A percentile compares a stretch with the other conserved stretches of the same genome.
These are phyloP conservation scores for Macrocentrus cingulum DNA, from an alignment of 1,140 invertebrate species.

Conservation along the genomic window DNA sequence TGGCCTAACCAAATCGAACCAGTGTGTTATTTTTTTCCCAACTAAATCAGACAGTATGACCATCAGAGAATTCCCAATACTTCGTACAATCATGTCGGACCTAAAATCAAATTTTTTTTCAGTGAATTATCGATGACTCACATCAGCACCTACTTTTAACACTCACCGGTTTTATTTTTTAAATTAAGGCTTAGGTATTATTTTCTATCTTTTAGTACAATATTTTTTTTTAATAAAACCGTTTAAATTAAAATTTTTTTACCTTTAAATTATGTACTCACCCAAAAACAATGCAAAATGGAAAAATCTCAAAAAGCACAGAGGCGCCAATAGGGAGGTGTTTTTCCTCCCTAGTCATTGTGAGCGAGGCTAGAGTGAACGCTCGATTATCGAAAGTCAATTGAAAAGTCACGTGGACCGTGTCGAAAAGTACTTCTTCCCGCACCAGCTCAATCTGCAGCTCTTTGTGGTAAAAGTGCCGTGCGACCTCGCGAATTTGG, in stretches of 20 bases:
- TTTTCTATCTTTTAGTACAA: no score
- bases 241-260: no score
- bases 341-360: conserved; percentile 82
- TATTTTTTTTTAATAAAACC: no score
- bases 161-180: no score
- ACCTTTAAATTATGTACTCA: no score
- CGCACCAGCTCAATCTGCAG: conserved; percentile 86
- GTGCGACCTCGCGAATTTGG: conserved; percentile 88
- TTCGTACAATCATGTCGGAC: conserved; percentile 84
- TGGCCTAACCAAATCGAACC: conserved; percentile 88
- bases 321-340: conserved; percentile 84
- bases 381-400: conserved; percentile 92
- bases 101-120: no score
- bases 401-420: conserved; percentile 91
- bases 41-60: conserved; percentile 85
- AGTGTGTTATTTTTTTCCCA: conserved; percentile 86
- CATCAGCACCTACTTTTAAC: no score
- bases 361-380: conserved; percentile 76
- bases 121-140: no score
- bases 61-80: conserved; percentile 89
- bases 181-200: no score
- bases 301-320: conserved; percentile 95
- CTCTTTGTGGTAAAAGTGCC: conserved; percentile 90
- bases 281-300: conserved; percentile 96
- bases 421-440: conserved; percentile 84